These are phyloP conservation scores for Nycticebus coucang DNA, from an alignment of 2,113 vertebrate species.

Conservation along the genomic window DNA sequence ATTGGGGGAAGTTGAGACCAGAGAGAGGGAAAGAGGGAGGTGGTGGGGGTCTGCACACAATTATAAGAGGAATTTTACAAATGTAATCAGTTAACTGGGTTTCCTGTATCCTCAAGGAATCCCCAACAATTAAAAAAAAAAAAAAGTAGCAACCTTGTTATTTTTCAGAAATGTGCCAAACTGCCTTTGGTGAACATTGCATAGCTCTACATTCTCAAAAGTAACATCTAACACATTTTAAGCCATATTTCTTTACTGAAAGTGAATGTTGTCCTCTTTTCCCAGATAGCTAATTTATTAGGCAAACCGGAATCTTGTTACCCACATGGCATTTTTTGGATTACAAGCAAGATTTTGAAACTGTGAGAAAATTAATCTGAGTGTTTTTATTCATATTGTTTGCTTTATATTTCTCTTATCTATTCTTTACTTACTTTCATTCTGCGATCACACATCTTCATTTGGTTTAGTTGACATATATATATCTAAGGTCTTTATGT, in stretches of 20 bases:
- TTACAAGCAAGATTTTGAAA: not conserved
- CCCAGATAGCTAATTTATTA: not conserved
- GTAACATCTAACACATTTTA: not conserved
- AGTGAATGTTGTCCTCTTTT: not conserved
- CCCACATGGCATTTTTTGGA: not conserved
- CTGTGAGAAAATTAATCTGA: not conserved
- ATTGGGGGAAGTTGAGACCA: no score
- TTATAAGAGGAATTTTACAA: no score
- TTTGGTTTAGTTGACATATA: not conserved
- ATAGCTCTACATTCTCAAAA: not conserved
- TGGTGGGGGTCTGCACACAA: no score
- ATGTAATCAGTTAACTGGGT: no score
- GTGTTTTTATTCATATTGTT: not conserved
- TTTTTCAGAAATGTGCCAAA: not conserved
- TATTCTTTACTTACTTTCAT: not conserved
- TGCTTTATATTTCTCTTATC: not conserved
- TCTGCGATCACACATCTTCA: not conserved
- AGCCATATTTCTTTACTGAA: not conserved
- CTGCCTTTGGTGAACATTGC: not conserved
- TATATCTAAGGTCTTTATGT: not conserved
- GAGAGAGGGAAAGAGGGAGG: no score
- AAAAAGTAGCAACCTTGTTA: not conserved
- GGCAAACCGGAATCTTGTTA: not conserved
- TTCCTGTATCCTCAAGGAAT: no score
- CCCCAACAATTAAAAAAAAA: no score